phyloP scores from a whole-genome alignment of 64 coral and sea anemone genomes.

The Actinia equina region DNA sequence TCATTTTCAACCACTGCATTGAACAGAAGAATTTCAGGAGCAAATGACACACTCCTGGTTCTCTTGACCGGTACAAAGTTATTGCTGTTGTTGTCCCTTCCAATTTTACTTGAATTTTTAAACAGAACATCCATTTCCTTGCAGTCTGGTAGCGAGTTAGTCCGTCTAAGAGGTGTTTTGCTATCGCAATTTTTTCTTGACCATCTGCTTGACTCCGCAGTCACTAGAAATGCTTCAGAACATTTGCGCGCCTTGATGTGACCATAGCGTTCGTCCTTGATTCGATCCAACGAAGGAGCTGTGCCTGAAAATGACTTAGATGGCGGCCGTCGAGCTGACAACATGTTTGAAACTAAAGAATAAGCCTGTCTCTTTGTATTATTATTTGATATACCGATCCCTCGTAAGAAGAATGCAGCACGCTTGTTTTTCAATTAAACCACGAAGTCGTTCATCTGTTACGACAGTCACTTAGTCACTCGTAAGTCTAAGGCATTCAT shows the following conservation, averaged over 20 bases:
- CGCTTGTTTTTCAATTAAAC: not conserved
- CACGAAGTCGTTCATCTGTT: not conserved
- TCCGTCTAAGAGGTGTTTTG: slow-evolving; percentile 32
- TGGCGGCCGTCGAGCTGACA: not conserved
- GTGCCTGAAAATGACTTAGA: slow-evolving; percentile 59
- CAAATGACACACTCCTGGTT: slow-evolving; percentile 78
- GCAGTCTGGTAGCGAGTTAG: slow-evolving; percentile 67
- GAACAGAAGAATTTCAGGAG: slow-evolving; percentile 74
- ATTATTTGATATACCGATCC: not conserved
- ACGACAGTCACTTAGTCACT: not conserved
- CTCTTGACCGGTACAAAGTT: slow-evolving; percentile 26
- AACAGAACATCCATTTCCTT: slow-evolving; percentile 58
- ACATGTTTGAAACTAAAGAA: not conserved
- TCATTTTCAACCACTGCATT: slow-evolving; percentile 79
- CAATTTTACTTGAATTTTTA: slow-evolving; percentile 14
- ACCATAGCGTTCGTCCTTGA: slow-evolving; percentile 53
- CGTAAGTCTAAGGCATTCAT: not conserved
- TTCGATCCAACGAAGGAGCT: slow-evolving; percentile 49
- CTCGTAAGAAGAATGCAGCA: not conserved
- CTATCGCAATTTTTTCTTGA: not conserved
- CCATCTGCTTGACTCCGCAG: slow-evolving; percentile 18
- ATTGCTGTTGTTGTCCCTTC: not conserved
- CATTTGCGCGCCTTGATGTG: slow-evolving; percentile 49
- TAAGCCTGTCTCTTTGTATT: not conserved
- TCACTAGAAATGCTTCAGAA: slow-evolving; percentile 31